Conservation (phyloP, 2,797 vertebrate genomes). For the Rallus crepitans region DNA sequence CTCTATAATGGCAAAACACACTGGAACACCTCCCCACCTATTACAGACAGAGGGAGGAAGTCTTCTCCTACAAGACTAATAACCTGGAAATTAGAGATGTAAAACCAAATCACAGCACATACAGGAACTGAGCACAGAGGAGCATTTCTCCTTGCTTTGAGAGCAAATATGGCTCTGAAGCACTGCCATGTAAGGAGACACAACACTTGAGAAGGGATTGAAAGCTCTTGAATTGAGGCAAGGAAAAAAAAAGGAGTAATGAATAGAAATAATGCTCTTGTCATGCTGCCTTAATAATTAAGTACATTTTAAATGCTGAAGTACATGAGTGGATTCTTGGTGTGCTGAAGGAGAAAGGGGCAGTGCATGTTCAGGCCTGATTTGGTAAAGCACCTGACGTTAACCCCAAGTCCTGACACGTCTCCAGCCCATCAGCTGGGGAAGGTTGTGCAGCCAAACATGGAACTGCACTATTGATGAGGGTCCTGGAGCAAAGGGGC, state of each 20-base stretch:
- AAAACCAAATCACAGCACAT: neutral
- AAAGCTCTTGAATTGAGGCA: neutral
- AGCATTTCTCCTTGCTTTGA: neutral
- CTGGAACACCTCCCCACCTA: neutral
- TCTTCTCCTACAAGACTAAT: neutral
- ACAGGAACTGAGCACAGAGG: neutral
- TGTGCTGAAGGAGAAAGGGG: neutral
- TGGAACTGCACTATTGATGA: accelerated
- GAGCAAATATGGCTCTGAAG: neutral
- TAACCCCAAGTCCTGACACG: neutral
- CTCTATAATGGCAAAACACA: neutral
- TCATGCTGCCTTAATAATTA: neutral
- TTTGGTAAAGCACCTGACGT: neutral
- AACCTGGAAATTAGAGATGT: neutral
- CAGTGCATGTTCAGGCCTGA: neutral
- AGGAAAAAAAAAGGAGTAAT: neutral
- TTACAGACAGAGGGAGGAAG: neutral
- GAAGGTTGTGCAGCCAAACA: neutral
- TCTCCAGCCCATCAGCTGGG: neutral
- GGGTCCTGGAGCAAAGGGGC: neutral
- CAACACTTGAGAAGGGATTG: neutral
- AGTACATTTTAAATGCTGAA: neutral
- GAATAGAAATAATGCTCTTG: neutral
- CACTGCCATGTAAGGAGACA: neutral
- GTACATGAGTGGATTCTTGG: neutral